Evolutionary conservation across 2,888 invertebrate genomes (phyloP).

Genomic region (Himalopsyche japonica): DNA sequence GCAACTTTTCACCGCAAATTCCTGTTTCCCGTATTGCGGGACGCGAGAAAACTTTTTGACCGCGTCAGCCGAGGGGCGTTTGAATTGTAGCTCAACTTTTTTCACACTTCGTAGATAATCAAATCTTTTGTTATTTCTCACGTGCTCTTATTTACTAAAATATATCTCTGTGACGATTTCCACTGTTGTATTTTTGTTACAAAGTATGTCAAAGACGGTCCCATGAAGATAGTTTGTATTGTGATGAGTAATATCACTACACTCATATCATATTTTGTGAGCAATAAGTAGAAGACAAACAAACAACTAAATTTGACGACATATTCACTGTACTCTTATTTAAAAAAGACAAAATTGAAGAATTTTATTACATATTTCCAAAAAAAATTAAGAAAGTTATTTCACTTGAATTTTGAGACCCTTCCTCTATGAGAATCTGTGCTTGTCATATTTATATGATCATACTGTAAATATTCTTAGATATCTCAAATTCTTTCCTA

Average conservation of each 20-base stretch:
- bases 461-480: too few species aligned
- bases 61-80: not conserved
- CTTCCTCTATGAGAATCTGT: too few species aligned
- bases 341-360: too few species aligned
- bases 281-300: too few species aligned
- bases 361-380: too few species aligned
- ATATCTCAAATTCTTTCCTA: too few species aligned
- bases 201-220: not conserved
- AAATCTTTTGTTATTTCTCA: not conserved
- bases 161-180: not conserved
- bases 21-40: not conserved
- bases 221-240: not conserved
- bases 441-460: too few species aligned
- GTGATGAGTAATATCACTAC: not conserved
- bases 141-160: not conserved
- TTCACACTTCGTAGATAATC: not conserved
- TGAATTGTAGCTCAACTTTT: constrained; percentile 7
- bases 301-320: too few species aligned
- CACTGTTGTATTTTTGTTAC: not conserved
- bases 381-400: too few species aligned
- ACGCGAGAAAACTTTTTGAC: constrained; percentile 1
- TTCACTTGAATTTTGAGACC: too few species aligned
- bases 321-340: too few species aligned
- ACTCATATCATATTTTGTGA: too few species aligned
- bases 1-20: not conserved